Evolutionary conservation across 2,113 vertebrate genomes (phyloP).

Genomic region (Myrmecobius fasciatus): DNA sequence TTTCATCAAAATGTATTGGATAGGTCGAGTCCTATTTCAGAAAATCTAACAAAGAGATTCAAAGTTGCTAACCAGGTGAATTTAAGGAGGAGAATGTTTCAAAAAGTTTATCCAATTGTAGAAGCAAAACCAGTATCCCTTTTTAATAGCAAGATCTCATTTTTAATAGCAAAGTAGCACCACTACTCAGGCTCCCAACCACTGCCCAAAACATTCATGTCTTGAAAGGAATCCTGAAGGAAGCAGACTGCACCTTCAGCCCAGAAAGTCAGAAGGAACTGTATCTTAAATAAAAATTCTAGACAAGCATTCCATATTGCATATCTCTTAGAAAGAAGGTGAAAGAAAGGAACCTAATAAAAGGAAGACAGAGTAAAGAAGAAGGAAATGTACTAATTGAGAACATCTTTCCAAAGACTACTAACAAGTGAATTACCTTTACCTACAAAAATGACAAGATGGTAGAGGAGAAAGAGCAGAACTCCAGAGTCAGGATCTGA

Average conservation of each 20-base stretch:
- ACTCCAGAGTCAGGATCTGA: background rate
- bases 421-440: background rate
- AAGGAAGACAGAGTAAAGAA: background rate
- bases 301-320: background rate
- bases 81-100: constrained; percentile 31
- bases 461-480: too few species aligned
- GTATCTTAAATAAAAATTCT: background rate
- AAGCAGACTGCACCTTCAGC: background rate
- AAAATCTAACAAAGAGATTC: constrained; percentile 32
- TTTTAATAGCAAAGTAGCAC: background rate
- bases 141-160: background rate
- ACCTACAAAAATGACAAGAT: background rate
- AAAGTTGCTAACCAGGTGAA: background rate
- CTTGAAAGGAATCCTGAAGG: background rate
- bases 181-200: background rate
- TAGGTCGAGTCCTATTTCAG: background rate
- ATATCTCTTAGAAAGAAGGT: background rate
- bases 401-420: background rate
- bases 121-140: background rate
- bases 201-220: background rate
- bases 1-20: background rate
- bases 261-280: background rate
- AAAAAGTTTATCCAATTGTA: background rate
- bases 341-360: background rate
- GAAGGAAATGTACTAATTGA: background rate